phyloP scores from a whole-genome alignment of 2,888 invertebrate species.

The Nomada hirtipes region DNA sequence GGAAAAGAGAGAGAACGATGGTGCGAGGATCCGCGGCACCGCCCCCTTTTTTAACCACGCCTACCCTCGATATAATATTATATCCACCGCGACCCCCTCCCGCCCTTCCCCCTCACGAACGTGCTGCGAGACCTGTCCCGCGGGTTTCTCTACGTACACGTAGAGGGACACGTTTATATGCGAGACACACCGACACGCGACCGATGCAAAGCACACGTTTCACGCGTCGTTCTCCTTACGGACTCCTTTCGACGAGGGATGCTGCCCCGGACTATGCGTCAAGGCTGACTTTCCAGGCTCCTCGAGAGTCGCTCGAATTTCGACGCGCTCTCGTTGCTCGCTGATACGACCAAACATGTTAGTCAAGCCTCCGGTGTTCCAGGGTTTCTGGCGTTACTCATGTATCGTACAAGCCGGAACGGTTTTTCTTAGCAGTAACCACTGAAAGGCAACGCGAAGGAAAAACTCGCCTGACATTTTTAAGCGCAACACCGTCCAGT shows the following conservation, averaged over 20 bases:
- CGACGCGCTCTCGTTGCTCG: no score
- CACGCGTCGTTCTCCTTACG: conserved; percentile 63
- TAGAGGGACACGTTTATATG: conserved; percentile 53
- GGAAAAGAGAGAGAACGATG: conserved; percentile 72
- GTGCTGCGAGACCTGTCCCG: conserved; percentile 52
- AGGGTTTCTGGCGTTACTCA: neutral
- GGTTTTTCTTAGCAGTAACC: no score
- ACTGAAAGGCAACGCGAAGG: no score
- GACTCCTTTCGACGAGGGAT: conserved; percentile 16
- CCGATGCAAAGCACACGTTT: conserved; percentile 69
- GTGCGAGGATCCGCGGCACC: conserved; percentile 75
- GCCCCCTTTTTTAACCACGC: conserved; percentile 84
- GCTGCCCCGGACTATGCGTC: neutral
- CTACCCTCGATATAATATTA: conserved; percentile 78
- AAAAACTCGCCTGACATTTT: no score
- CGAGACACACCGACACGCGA: conserved; percentile 53
- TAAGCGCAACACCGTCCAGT: no score
- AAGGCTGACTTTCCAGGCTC: neutral
- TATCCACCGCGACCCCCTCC: conserved; percentile 67
- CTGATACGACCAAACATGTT: no score
- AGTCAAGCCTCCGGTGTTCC: neutral
- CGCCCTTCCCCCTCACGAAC: conserved; percentile 33
- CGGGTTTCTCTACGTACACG: conserved; percentile 44
- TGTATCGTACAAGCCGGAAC: no score
- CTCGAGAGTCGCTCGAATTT: neutral